A percentile compares a stretch with the other conserved stretches of the same genome.
phyloP scores from a whole-genome alignment of 2,113 vertebrate species.

The Lophius piscatorius region DNA sequence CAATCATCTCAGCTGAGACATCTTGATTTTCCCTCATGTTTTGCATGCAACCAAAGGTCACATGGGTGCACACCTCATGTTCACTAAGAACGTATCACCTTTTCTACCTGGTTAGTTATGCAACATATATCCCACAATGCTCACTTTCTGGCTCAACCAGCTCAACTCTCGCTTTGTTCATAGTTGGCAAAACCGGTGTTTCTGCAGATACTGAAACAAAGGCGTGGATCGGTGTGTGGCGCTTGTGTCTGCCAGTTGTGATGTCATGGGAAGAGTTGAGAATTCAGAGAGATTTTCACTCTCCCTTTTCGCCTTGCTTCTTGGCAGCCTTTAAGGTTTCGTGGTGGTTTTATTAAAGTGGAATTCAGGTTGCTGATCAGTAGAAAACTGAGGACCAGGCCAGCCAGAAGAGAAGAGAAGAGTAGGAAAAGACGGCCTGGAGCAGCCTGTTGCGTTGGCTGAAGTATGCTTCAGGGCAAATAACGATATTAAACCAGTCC shows the following conservation, averaged over 20 bases:
- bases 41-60: neutral
- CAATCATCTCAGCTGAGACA: slow-evolving; percentile 22
- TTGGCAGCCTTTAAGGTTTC: slow-evolving; percentile 45
- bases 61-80: slow-evolving; percentile 1
- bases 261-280: slow-evolving; percentile 66
- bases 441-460: slow-evolving; percentile 21
- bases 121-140: slow-evolving; percentile 37
- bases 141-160: slow-evolving; percentile 34
- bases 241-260: slow-evolving; percentile 54
- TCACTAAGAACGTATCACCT: neutral
- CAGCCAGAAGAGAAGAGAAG: slow-evolving; percentile 38
- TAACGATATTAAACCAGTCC: neutral
- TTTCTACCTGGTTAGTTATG: slow-evolving; percentile 41
- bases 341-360: slow-evolving; percentile 55
- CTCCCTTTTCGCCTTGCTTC: slow-evolving; percentile 24
- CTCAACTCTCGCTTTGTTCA: slow-evolving; percentile 42
- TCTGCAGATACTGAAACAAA: slow-evolving; percentile 57
- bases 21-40: slow-evolving; percentile 19
- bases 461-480: slow-evolving; percentile 21
- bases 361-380: slow-evolving; percentile 65
- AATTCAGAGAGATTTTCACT: slow-evolving; percentile 57
- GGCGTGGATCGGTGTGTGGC: slow-evolving; percentile 53
- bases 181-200: slow-evolving; percentile 41
- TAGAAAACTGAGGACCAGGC: slow-evolving; percentile 41
- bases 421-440: slow-evolving; percentile 4